A percentile compares a stretch with the other conserved stretches of the same genome.
These are phyloP conservation scores for Psettodes erumei DNA, from an alignment of 2,113 vertebrate genomes.

Conservation along the genomic window DNA sequence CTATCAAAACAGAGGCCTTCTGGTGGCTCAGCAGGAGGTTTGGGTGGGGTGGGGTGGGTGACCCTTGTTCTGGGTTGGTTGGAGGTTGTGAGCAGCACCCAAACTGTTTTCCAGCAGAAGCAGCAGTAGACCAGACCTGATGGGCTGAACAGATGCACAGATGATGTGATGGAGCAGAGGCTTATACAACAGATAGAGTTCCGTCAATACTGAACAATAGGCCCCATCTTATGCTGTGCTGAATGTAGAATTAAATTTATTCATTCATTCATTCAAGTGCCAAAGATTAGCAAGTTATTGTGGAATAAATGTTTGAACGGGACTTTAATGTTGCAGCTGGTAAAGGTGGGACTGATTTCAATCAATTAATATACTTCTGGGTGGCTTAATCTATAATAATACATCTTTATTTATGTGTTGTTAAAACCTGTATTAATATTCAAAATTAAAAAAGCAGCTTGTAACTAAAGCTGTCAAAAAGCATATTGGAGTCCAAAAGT, in stretches of 20 bases:
- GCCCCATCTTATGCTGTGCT: background rate
- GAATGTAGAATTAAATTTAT: too few species aligned
- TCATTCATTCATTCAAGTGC: too few species aligned
- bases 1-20: conserved; percentile 80
- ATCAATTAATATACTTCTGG: too few species aligned
- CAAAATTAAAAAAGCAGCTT: too few species aligned
- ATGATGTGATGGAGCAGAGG: conserved; percentile 20
- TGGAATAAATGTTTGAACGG: background rate
- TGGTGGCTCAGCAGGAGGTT: conserved; percentile 74
- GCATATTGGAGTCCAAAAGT: background rate
- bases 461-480: background rate
- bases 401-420: too few species aligned
- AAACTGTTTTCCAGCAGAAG: conserved; percentile 56
- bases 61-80: conserved; percentile 36
- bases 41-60: conserved; percentile 4
- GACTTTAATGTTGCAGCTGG: too few species aligned
- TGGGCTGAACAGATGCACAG: conserved; percentile 73
- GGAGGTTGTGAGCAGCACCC: conserved; percentile 49
- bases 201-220: conserved; percentile 14
- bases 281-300: too few species aligned
- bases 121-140: conserved; percentile 41
- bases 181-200: conserved; percentile 28
- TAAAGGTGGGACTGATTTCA: background rate
- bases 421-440: too few species aligned
- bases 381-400: background rate